phyloP scores from a whole-genome alignment of 2,888 invertebrate species.

The Caenorhabditis sp. region DNA sequence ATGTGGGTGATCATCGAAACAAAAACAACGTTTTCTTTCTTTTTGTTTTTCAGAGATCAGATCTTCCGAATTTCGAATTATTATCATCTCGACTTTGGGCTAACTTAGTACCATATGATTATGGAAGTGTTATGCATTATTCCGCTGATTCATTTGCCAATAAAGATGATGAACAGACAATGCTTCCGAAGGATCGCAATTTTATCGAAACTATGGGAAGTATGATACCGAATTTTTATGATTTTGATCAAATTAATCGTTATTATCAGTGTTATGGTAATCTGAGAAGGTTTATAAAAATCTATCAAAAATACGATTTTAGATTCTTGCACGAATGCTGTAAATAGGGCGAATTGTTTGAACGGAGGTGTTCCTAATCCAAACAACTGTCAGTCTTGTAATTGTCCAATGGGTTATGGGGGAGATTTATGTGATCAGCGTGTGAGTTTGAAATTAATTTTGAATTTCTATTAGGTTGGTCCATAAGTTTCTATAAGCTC shows the following conservation, averaged over 20 bases:
- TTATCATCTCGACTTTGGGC: slow-evolving; percentile 38
- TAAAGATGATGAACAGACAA: slow-evolving; percentile 34
- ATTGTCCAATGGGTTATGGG: slow-evolving; percentile 46
- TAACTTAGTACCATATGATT: slow-evolving; percentile 41
- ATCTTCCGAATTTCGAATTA: slow-evolving; percentile 41
- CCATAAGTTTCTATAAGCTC: too few relatives aligned
- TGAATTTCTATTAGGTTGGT: too few relatives aligned
- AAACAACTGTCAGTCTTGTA: slow-evolving; percentile 40
- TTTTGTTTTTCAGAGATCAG: slow-evolving; percentile 17
- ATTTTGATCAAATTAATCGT: slow-evolving; percentile 45
- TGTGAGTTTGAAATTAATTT: slow-evolving; percentile 14
- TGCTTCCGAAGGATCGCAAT: slow-evolving; percentile 31
- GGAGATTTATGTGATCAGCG: slow-evolving; percentile 44
- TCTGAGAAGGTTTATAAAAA: too few relatives aligned
- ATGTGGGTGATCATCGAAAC: slow-evolving; percentile 11
- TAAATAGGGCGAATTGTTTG: slow-evolving; percentile 23
- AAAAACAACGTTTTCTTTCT: background rate
- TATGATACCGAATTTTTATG: slow-evolving; percentile 43
- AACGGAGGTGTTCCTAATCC: slow-evolving; percentile 50
- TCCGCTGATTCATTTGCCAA: slow-evolving; percentile 43
- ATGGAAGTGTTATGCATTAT: slow-evolving; percentile 47
- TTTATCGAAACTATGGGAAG: slow-evolving; percentile 46
- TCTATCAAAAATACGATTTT: too few relatives aligned
- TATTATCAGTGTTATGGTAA: slow-evolving; percentile 37
- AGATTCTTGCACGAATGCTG: slow-evolving; percentile 16